Evolutionary conservation across 1,140 invertebrate species (phyloP).

Genomic region (Idris sp.): DNA sequence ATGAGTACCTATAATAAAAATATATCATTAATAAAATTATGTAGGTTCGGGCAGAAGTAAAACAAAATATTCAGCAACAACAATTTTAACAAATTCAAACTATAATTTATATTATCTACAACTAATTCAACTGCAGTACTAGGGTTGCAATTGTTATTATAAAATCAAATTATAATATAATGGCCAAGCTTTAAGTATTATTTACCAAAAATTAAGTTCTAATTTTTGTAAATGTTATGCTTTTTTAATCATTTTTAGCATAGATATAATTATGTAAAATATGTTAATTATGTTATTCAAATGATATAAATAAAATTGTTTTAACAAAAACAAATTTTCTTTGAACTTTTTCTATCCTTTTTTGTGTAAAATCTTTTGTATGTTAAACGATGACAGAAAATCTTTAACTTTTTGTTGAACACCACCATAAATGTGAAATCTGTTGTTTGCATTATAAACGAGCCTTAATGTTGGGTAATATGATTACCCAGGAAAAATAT

Average conservation of each 20-base stretch:
- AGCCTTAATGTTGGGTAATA: too few relatives aligned
- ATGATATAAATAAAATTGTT: constrained; percentile 37
- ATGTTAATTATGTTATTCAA: constrained; percentile 39
- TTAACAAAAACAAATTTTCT: constrained; percentile 23
- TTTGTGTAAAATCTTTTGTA: too few relatives aligned
- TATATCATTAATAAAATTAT: constrained; percentile 47
- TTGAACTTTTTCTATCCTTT: too few relatives aligned
- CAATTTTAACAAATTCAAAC: constrained; percentile 17
- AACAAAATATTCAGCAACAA: constrained; percentile 21
- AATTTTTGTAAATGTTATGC: constrained; percentile 38
- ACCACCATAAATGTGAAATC: too few relatives aligned
- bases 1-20: constrained; percentile 44
- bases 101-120: constrained; percentile 30
- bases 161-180: constrained; percentile 18
- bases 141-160: constrained; percentile 14
- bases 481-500: too few relatives aligned
- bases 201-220: constrained; percentile 31
- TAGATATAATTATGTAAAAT: constrained; percentile 24
- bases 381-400: too few relatives aligned
- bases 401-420: too few relatives aligned
- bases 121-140: constrained; percentile 4
- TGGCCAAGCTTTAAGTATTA: constrained; percentile 21
- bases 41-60: constrained; percentile 35
- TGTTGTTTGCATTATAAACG: too few relatives aligned
- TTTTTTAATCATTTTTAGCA: constrained; percentile 27